A percentile compares a stretch with the other conserved stretches of the same genome.
Conservation (phyloP, 1,140 invertebrate species). For the Cataglyphis hispanica region DNA sequence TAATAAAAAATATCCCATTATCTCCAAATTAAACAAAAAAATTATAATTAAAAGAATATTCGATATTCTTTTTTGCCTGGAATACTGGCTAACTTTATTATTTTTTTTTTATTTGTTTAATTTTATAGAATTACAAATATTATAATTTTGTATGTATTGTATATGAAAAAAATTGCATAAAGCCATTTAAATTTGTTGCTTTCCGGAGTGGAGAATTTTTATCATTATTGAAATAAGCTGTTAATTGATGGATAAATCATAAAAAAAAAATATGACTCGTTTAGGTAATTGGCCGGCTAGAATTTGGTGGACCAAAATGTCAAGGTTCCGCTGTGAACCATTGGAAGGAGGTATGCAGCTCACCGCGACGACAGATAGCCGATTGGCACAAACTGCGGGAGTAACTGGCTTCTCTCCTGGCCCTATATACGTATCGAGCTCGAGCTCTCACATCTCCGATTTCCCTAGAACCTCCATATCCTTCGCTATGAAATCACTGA, state of each 20-base stretch:
- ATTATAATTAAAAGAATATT: not conserved
- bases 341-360: slow-evolving; percentile 98
- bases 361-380: slow-evolving; percentile 98
- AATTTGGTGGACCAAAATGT: slow-evolving; percentile 93
- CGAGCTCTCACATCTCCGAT: slow-evolving; percentile 56
- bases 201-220: not conserved
- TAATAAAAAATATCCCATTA: too few species aligned
- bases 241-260: not conserved
- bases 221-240: not conserved
- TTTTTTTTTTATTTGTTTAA: not conserved
- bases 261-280: slow-evolving; percentile 23
- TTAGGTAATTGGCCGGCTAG: slow-evolving; percentile 97
- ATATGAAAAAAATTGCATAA: not conserved
- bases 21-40: not conserved
- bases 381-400: slow-evolving; percentile 99
- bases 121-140: not conserved
- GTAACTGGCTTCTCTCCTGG: slow-evolving; percentile 85
- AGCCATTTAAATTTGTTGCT: not conserved
- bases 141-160: not conserved
- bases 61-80: not conserved
- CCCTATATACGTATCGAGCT: slow-evolving; percentile 46
- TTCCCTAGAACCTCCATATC: slow-evolving; percentile 59
- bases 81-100: not conserved
- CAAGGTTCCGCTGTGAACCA: slow-evolving; percentile 95
- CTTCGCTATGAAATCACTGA: slow-evolving; percentile 61